Percentiles rank a stretch among this genome's conserved stretches.
Conservation (phyloP, 2,113 vertebrate genomes). For the Balaeniceps rex region DNA sequence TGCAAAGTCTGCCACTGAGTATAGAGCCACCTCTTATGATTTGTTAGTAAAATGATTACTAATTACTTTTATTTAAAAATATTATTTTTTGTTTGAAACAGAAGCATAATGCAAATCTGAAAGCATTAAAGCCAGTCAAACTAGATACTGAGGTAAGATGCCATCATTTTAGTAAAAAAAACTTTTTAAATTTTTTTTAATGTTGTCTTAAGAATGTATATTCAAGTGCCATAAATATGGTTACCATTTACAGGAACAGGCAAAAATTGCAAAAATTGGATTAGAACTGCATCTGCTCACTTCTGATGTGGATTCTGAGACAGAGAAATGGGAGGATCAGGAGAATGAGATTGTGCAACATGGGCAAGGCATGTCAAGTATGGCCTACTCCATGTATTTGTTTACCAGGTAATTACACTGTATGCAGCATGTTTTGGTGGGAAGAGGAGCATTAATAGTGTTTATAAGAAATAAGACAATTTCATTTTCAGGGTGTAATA, state of each 20-base stretch:
- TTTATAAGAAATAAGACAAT: neutral
- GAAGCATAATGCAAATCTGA: constrained; percentile 91
- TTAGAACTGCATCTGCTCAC: constrained; percentile 91
- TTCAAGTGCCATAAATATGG: neutral
- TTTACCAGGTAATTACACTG: constrained; percentile 89
- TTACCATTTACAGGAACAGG: constrained; percentile 84
- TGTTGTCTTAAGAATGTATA: neutral
- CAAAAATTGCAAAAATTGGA: constrained; percentile 88
- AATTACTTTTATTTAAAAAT: constrained; percentile 14
- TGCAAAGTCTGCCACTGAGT: neutral
- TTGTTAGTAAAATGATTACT: neutral
- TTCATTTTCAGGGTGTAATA: neutral
- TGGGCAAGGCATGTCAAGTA: constrained; percentile 89
- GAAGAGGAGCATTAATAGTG: neutral
- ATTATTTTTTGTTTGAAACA: constrained; percentile 68
- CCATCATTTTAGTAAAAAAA: neutral
- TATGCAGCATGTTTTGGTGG: neutral
- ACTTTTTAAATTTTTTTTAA: neutral
- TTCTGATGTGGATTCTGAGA: constrained; percentile 87
- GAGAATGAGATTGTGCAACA: constrained; percentile 86
- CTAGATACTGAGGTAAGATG: constrained; percentile 91
- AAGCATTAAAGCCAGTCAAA: constrained; percentile 88
- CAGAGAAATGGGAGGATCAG: constrained; percentile 94
- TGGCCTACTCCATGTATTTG: constrained; percentile 94
- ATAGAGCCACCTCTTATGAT: neutral